Conservation (phyloP, 2,888 invertebrate genomes). For the Rhyacophila evoluta region DNA sequence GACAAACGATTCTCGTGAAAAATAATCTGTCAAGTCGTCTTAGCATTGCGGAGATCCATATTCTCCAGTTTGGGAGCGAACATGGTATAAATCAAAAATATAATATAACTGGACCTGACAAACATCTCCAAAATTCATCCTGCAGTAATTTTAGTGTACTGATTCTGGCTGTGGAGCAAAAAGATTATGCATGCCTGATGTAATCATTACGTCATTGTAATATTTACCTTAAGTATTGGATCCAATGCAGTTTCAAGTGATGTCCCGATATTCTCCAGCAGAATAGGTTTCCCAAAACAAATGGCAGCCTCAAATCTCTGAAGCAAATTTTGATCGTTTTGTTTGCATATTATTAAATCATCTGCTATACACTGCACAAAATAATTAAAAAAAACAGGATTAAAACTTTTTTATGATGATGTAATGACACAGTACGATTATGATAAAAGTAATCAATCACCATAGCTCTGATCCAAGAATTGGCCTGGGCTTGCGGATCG, state of each 20-base stretch:
- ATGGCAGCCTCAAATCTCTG: constrained; percentile 87
- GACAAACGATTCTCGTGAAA: too few relatives aligned
- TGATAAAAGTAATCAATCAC: constrained; percentile 85
- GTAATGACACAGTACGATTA: constrained; percentile 76
- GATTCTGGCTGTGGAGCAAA: too few relatives aligned
- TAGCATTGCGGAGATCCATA: too few relatives aligned
- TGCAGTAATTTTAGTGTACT: too few relatives aligned
- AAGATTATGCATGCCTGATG: too few relatives aligned
- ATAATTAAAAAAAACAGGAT: neutral
- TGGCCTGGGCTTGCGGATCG: constrained; percentile 88
- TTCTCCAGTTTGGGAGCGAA: too few relatives aligned
- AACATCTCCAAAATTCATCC: too few relatives aligned
- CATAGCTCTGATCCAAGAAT: constrained; percentile 87
- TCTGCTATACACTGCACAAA: constrained; percentile 74
- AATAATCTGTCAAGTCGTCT: too few relatives aligned
- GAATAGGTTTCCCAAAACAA: constrained; percentile 84
- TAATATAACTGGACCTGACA: too few relatives aligned
- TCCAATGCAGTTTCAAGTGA: constrained; percentile 83
- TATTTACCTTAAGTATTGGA: constrained; percentile 76
- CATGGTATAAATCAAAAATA: too few relatives aligned
- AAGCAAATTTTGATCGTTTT: constrained; percentile 84
- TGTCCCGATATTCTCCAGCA: constrained; percentile 83
- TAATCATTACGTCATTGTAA: too few relatives aligned
- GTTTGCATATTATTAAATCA: constrained; percentile 78
- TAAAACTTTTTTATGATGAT: constrained; percentile 73